Evolutionary conservation across 2,888 invertebrate genomes (phyloP), one percentile per base, ranked within the genome.

Genomic region (Latrodectus elegans): DNA sequence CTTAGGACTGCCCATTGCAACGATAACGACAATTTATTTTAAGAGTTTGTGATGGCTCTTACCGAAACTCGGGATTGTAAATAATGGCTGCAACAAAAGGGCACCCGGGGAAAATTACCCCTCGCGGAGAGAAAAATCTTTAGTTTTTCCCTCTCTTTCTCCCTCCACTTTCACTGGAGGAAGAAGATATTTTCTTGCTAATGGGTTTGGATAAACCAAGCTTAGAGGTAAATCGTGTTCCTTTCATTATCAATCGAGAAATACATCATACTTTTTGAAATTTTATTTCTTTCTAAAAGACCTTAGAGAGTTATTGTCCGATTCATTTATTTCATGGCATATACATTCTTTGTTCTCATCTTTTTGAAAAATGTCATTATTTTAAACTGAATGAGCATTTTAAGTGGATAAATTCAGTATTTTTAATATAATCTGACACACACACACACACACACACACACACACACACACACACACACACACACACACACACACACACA

Each of bases 11-110:
- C 78, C 87, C 83, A 88, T 83, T 88, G 73, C 65, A 78, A 82
- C 82, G 87, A 88, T 88, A 88, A 88, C 83, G 87, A 88, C 87
- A 78, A 88, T 88, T 88, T 88, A 88, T 88, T 83, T 88, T 83
- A 83, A 82, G 87, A 73, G 87, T 71, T 55, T 77, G 87, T 72
- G 87, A 82, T 82, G 80, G 85, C 80, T 80, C 80, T 80, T 52
- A 72, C 75, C 70, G 71, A 86, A 81, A 86, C 55, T 81, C 74
- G 65, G 86, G 81, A 84, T 84, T 84, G 72, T 77, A 84, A 78
- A 78, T 78, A 84, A 77, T 77, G 81, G 75, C 70, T 68, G 74
- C 79, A 80, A 79, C 79, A 85, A 85, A 85, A 80, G 84, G 84
- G 79, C 73, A 73, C 78, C 79, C 79, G 74, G 85, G 85, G 85